Evolutionary conservation across 2,888 invertebrate species (phyloP).

Genomic region (Brachyptera putata): DNA sequence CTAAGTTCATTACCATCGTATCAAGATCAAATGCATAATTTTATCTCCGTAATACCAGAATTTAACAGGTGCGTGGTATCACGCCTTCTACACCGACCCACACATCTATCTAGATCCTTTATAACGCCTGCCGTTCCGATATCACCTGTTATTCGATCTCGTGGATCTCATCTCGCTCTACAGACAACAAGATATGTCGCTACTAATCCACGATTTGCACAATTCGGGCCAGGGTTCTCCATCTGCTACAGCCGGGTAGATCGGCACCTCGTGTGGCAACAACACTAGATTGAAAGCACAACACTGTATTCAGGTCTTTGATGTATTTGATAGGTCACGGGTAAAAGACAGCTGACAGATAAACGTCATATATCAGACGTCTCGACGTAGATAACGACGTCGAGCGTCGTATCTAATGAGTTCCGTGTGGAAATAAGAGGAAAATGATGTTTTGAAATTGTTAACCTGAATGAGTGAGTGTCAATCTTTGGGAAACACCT

Average conservation of each 20-base stretch:
- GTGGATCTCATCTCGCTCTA: no score
- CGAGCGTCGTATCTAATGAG: not conserved
- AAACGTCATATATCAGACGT: not conserved
- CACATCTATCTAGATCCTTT: not conserved
- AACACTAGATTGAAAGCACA: not conserved
- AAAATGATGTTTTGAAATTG: not conserved
- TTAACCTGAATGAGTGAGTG: not conserved
- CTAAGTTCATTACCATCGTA: no score
- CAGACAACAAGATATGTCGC: not conserved
- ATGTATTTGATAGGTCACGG: constrained; percentile 3
- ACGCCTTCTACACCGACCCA: constrained; percentile 4
- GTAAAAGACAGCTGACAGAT: not conserved
- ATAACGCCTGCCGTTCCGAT: not conserved
- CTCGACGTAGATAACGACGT: not conserved
- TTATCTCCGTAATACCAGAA: no score
- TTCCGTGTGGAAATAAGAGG: not conserved
- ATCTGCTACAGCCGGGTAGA: not conserved
- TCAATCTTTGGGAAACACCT: constrained; percentile 27
- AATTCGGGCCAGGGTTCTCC: constrained; percentile 11
- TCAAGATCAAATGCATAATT: no score
- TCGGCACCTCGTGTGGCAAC: constrained; percentile 17
- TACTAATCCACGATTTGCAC: not conserved
- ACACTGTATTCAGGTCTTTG: not conserved
- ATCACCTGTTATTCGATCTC: not conserved
- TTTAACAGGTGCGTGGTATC: no score